Evolutionary conservation across 2,113 vertebrate genomes (phyloP).

Genomic region (Ahaetulla prasina): DNA sequence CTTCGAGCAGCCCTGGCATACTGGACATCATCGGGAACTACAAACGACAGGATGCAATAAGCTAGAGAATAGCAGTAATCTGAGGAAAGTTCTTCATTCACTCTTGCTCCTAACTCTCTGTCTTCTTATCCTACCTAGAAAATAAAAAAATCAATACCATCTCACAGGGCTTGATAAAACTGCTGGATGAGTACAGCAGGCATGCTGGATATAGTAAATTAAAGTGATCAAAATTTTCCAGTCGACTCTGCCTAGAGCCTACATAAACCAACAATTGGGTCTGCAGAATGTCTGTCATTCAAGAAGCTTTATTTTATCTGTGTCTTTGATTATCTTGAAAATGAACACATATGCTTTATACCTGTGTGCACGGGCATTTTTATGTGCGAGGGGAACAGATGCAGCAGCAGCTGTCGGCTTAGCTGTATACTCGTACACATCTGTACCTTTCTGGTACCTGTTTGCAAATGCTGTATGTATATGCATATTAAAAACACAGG

Average conservation of each 20-base stretch:
- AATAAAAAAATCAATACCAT: slow-evolving; percentile 99
- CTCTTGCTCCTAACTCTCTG: slow-evolving; percentile 95
- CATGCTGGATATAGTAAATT: slow-evolving; percentile 95
- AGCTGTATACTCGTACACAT: not conserved
- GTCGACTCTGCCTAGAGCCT: slow-evolving; percentile 86
- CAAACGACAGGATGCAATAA: slow-evolving; percentile 99
- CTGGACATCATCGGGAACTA: slow-evolving; percentile 96
- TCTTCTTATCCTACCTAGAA: slow-evolving; percentile 99
- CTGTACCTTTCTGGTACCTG: not conserved
- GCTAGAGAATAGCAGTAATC: slow-evolving; percentile 94
- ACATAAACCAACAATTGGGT: slow-evolving; percentile 94
- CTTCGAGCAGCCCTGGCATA: slow-evolving; percentile 86
- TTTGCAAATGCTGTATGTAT: not conserved
- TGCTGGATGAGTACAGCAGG: slow-evolving; percentile 82
- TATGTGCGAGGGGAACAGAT: slow-evolving; percentile 28
- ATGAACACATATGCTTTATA: slow-evolving; percentile 54
- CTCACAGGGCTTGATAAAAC: slow-evolving; percentile 95
- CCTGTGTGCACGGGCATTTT: slow-evolving; percentile 23
- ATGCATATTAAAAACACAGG: not conserved
- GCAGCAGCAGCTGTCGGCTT: slow-evolving; percentile 1
- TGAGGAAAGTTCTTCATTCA: slow-evolving; percentile 97
- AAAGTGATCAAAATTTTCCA: slow-evolving; percentile 99
- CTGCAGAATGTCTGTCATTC: slow-evolving; percentile 83
- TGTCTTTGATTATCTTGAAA: slow-evolving; percentile 74
- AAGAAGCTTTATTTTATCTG: slow-evolving; percentile 72